Conservation (phyloP, 2,888 invertebrate genomes). For the Ophion costatus region DNA sequence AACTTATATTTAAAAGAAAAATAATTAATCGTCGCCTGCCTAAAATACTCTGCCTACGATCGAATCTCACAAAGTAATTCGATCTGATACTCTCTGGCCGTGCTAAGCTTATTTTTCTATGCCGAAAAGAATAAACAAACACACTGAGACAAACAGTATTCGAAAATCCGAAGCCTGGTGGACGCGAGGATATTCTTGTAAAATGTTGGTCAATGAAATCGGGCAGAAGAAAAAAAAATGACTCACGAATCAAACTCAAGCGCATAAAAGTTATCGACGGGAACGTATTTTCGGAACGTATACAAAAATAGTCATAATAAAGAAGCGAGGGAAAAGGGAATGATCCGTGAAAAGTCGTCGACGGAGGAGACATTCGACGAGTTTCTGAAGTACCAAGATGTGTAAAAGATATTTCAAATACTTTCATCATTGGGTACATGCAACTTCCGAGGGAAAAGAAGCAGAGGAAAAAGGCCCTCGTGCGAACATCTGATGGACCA, state of each 20-base stretch:
- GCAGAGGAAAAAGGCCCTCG: conserved; percentile 72
- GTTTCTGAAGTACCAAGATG: conserved; percentile 76
- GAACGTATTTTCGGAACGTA: conserved; percentile 13
- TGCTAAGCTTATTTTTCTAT: conserved; percentile 60
- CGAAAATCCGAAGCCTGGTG: conserved; percentile 66
- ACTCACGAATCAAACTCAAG: conserved; percentile 49
- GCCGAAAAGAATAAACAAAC: conserved; percentile 18
- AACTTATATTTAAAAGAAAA: conserved; percentile 24
- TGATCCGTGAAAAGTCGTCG: conserved; percentile 41
- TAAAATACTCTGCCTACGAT: conserved; percentile 59
- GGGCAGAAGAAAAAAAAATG: conserved; percentile 52
- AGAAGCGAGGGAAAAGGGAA: conserved; percentile 21
- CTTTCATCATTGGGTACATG: conserved; percentile 76
- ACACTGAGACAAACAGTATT: conserved; percentile 15
- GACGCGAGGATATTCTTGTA: conserved; percentile 34
- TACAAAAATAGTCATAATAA: conserved; percentile 27
- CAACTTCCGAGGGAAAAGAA: conserved; percentile 74
- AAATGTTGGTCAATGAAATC: not conserved
- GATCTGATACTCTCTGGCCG: conserved; percentile 53
- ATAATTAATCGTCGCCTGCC: conserved; percentile 40
- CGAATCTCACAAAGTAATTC: conserved; percentile 41
- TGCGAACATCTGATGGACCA: conserved; percentile 79
- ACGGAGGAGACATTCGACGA: conserved; percentile 33
- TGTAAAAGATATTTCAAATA: conserved; percentile 77
- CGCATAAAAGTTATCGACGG: conserved; percentile 20